Base-by-base conservation (phyloP, 1,140 invertebrate genomes). In the Diorhabda carinulata region DNA sequence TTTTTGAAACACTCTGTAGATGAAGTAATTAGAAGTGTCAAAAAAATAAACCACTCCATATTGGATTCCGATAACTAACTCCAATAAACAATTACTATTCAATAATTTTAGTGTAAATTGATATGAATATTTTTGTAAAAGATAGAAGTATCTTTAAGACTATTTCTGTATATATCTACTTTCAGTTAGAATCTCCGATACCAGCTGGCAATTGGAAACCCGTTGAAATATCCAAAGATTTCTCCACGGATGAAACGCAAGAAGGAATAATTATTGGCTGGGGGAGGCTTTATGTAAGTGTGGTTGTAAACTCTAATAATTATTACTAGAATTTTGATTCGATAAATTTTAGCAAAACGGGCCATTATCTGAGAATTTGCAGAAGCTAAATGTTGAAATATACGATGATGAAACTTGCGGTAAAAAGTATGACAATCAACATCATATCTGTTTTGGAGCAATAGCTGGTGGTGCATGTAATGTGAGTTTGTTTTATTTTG, bases 401-500 rank as follows among this genome's bases (percentile, higher is more conserved):
- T 73, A 64, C 52, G 64, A 64, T 61, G 66, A 71, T 59, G 56
- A 65, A 45, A 66, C 64, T 43, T 73, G 72, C 59, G 57, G 62
- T 47, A 59, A 25, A 56, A 40, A 10, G 7, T 61, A 44, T 45
- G 61, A 73, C 56, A 70, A 66, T 58, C 9, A 25, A 0, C 72
- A 73, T 59, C 72, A 73, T 61, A 71, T 73, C 62, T 73, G 72
- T 52, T 71, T 73, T 47, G 72, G 72, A 3, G 69, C 72, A 7
- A 10, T 57, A n/a, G 52, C 40, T 47, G 72, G 68, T 25, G 72
- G 72, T 3, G 72, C 70, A 45, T 73, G 72, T 43, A 71, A 71
- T 66, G 72, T 73, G 65, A 61, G 71, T 70, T 42, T 57, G 43
- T 58, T 61, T 40, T 40, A 9, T 42, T 9, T 61, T 25, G 25